phyloP scores from a whole-genome alignment of 1,140 invertebrate species.

The Araneus ventricosus region DNA sequence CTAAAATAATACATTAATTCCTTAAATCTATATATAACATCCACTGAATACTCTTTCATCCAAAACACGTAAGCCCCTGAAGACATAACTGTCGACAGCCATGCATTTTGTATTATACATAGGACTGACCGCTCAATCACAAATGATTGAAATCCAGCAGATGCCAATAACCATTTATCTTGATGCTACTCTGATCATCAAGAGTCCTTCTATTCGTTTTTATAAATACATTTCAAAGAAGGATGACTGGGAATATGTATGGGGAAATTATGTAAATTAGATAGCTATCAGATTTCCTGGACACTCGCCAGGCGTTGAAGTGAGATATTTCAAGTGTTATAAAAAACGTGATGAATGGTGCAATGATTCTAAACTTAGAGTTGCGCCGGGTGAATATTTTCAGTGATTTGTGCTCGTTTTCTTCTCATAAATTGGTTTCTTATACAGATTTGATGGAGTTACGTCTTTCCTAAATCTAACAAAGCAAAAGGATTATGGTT shows the following conservation, averaged over 20 bases:
- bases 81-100: background rate
- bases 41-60: background rate
- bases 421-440: constrained; percentile 49
- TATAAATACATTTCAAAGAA: constrained; percentile 63
- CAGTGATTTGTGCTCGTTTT: constrained; percentile 35
- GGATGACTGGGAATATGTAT: constrained; percentile 69
- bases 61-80: background rate
- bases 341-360: constrained; percentile 66
- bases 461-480: background rate
- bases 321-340: constrained; percentile 65
- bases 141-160: constrained; percentile 56
- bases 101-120: background rate
- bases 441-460: constrained; percentile 31
- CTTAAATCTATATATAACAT: background rate
- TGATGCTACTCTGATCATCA: constrained; percentile 54
- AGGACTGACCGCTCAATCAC: constrained; percentile 16
- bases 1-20: too few relatives aligned
- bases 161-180: constrained; percentile 72
- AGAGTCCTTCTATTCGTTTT: constrained; percentile 34
- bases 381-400: constrained; percentile 23
- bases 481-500: background rate
- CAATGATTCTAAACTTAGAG: constrained; percentile 45
- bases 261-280: constrained; percentile 71
- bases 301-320: constrained; percentile 67
- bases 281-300: constrained; percentile 72